These are phyloP conservation scores for Oreortyx pictus DNA, from an alignment of 2,797 vertebrate genomes.

Conservation along the genomic window DNA sequence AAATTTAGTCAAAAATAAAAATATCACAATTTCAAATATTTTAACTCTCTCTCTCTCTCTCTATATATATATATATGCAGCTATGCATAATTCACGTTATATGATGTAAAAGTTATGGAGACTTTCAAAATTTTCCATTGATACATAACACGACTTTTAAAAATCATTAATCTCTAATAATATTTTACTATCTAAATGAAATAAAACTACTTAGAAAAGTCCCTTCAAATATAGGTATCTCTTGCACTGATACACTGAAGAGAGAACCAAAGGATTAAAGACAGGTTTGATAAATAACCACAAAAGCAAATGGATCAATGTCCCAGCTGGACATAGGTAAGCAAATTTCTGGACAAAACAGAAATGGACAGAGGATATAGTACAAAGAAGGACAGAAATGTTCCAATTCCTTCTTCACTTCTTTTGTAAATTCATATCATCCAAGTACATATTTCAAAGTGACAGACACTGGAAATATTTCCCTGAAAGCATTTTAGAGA, in stretches of 20 bases:
- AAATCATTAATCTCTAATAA: neutral
- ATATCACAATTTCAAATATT: neutral
- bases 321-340: neutral
- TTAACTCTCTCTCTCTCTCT: too few species aligned
- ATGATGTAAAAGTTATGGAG: neutral
- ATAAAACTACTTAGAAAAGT: neutral
- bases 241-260: neutral
- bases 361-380: neutral
- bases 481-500: neutral
- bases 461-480: neutral
- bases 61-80: accelerated
- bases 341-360: neutral
- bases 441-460: neutral
- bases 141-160: neutral
- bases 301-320: neutral
- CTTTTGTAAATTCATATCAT: neutral
- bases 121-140: neutral
- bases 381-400: neutral
- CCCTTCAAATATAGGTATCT: neutral
- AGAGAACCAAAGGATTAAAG: neutral
- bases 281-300: neutral
- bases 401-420: neutral
- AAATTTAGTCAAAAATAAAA: neutral
- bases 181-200: neutral
- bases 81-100: neutral